These are phyloP conservation scores for Piprites chloris DNA, from an alignment of 2,113 vertebrate species.

Conservation along the genomic window DNA sequence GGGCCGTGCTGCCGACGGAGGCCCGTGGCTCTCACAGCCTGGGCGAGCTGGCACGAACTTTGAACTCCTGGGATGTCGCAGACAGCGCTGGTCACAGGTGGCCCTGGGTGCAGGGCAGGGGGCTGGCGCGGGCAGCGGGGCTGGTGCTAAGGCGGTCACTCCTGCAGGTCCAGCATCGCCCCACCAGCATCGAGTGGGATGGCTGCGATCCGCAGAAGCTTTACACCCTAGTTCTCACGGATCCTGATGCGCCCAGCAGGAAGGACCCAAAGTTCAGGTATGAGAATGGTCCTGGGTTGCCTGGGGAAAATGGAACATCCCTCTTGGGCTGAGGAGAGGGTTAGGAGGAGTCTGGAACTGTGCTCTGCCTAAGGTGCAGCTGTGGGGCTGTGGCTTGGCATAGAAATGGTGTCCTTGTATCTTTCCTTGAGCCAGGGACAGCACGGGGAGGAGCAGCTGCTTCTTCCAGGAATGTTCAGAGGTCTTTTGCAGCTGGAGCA, in stretches of 20 bases:
- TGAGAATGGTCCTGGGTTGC: fast-evolving
- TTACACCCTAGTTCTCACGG: constrained; percentile 90
- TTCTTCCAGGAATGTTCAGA: not conserved
- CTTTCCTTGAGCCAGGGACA: not conserved
- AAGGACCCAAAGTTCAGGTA: constrained; percentile 90
- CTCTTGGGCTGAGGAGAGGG: not conserved
- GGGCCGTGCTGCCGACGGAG: not conserved
- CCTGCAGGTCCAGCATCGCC: constrained; percentile 85
- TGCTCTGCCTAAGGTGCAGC: not conserved
- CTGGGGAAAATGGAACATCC: not conserved
- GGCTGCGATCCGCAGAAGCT: constrained; percentile 84
- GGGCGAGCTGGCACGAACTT: not conserved
- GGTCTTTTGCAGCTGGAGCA: not conserved
- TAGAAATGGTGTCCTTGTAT: not conserved
- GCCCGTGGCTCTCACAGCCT: fast-evolving
- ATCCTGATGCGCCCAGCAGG: constrained; percentile 95
- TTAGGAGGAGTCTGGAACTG: not conserved
- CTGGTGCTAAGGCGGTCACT: not conserved
- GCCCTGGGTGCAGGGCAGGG: fast-evolving
- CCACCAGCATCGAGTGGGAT: constrained; percentile 85
- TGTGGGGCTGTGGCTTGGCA: not conserved
- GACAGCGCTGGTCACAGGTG: not conserved
- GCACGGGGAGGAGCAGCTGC: not conserved
- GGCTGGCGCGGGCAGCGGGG: not conserved
- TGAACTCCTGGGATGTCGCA: not conserved